Conservation (phyloP, 2,113 vertebrate species). For the Antigone vipio region DNA sequence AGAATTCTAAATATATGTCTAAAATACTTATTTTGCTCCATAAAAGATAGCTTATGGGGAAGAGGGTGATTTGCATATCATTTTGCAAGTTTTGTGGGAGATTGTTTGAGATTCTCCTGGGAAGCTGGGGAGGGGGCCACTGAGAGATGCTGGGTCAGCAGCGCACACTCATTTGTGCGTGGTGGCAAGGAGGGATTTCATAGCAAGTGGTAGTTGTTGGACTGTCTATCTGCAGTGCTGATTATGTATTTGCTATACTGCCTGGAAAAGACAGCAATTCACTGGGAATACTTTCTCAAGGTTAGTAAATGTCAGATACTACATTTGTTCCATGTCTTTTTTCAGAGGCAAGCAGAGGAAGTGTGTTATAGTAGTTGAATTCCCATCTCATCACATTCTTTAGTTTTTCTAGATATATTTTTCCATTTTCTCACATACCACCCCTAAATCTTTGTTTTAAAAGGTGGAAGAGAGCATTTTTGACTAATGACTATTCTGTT, state of each 20-base stretch:
- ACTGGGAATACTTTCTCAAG: background rate
- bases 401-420: background rate
- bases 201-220: background rate
- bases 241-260: background rate
- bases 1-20: background rate
- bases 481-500: background rate
- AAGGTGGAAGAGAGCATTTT: background rate
- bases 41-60: background rate
- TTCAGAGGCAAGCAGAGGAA: background rate
- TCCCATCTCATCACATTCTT: background rate
- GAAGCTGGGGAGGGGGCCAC: background rate
- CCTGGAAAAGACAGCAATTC: background rate
- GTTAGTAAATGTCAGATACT: background rate
- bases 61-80: background rate
- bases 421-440: background rate
- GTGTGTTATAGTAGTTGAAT: background rate
- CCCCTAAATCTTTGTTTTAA: background rate
- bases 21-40: background rate
- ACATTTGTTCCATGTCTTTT: background rate
- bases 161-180: background rate
- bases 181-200: background rate
- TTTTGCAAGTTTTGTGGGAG: background rate
- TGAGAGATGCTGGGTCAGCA: background rate
- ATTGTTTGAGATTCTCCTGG: background rate
- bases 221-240: background rate